Base-by-base conservation (phyloP, 1,140 invertebrate genomes). In the Latrodectus geometricus region DNA sequence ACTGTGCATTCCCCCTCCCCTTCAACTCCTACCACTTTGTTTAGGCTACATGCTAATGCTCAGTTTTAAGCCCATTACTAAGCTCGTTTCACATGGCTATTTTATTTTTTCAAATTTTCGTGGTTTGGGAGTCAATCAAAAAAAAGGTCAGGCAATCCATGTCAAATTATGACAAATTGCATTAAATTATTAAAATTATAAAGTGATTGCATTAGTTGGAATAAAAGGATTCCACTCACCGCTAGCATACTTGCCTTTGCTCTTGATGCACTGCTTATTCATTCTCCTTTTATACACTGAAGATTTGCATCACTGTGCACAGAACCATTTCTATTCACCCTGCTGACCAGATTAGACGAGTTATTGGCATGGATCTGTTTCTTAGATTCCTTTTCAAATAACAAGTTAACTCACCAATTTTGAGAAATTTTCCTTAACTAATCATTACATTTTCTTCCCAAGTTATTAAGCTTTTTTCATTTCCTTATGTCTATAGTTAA, bases 21-120 rank as follows among this genome's bases (percentile, higher is more conserved):
- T 65, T 21, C 15, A 81, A 81, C 79, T 81, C 81, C 81, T 75
- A 66, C 68, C 68, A 74, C 81, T 73, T 74, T 85, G 73, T 70
- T 85, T 85, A 74, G 77, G 74, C 56, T 73, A 85, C 75, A n/a
- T 79, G 76, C 76, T 86, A 86, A 86, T 86, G 84, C 86, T 81
- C 78, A 82, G 86, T 87, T 87, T 87, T 81, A 87, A 87, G 86
- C 86, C 86, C 86, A 87, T 87, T 87, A 87, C 86, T 79, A 86
- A 76, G 84, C 84, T 86, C 84, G 84, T 86, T 86, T 86, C 84
- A 86, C 84, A 68, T 50, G 84, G 75, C 84, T 70, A 87, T 87
- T 87, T 87, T 80, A 87, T 87, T 87, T 87, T 87, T n/a, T n/a
- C 85, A 87, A 87, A 87, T 87, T 87, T 80, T 77, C 85, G 77